Conservation (phyloP, 64 coral and sea anemone genomes). For the Pachyseris speciosa region DNA sequence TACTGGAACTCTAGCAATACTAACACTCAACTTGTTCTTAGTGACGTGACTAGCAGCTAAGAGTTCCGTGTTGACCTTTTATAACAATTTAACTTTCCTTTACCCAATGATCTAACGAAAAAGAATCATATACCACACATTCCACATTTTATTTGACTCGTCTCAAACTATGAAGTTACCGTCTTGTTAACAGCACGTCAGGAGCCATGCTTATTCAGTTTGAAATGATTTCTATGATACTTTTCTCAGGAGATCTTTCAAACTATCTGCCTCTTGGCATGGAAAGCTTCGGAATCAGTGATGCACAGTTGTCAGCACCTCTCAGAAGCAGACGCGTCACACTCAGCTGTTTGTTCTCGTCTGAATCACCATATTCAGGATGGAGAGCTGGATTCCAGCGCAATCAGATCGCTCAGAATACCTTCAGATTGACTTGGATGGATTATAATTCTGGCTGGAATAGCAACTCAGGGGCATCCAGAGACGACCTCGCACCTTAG, state of each 20-base stretch:
- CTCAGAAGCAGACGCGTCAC: not conserved
- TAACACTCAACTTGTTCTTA: too few relatives aligned
- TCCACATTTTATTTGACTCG: too few relatives aligned
- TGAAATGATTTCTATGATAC: not conserved
- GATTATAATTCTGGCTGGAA: not conserved
- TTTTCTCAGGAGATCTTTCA: not conserved
- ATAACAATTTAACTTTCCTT: too few relatives aligned
- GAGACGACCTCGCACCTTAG: not conserved
- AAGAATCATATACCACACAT: too few relatives aligned
- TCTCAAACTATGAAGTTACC: too few relatives aligned
- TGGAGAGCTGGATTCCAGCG: not conserved
- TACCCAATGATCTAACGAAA: too few relatives aligned
- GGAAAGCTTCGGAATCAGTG: not conserved
- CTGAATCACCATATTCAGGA: not conserved
- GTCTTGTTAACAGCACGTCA: too few relatives aligned
- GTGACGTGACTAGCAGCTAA: too few relatives aligned
- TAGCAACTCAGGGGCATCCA: conserved; percentile 1
- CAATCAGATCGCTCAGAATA: not conserved
- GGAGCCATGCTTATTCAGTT: not conserved
- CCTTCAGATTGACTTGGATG: conserved; percentile 10
- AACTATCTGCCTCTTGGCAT: not conserved
- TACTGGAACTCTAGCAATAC: too few relatives aligned
- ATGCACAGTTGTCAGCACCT: not conserved
- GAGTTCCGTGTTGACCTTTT: too few relatives aligned
- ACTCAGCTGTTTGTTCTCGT: not conserved